Conservation (phyloP, 2,113 vertebrate genomes). For the Grus americana region DNA sequence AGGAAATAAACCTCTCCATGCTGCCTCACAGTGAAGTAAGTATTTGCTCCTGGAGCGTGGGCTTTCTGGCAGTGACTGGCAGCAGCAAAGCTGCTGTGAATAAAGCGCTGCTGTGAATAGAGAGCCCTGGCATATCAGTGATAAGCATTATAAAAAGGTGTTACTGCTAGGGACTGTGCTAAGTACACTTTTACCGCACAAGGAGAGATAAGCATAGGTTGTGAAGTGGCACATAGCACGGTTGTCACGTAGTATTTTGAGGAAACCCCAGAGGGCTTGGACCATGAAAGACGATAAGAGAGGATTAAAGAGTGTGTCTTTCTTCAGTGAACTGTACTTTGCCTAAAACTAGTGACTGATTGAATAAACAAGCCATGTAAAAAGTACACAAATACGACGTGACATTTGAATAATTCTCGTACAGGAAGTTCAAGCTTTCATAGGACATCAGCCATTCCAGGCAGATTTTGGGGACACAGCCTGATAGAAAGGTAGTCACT, state of each 20-base stretch:
- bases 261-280: not conserved
- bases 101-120: not conserved
- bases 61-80: not conserved
- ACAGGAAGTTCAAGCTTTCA: not conserved
- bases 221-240: not conserved
- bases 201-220: not conserved
- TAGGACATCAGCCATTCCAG: not conserved
- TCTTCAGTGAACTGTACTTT: not conserved
- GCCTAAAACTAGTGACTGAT: not conserved
- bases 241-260: not conserved
- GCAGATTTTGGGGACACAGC: not conserved
- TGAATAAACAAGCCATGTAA: not conserved
- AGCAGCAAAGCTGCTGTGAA: not conserved
- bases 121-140: not conserved
- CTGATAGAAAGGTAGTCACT: not conserved
- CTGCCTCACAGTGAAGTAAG: not conserved
- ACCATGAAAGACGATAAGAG: not conserved
- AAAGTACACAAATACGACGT: accelerated
- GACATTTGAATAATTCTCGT: not conserved
- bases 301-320: not conserved
- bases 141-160: not conserved
- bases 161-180: not conserved
- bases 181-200: not conserved
- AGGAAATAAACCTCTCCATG: not conserved
- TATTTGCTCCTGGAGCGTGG: not conserved